Evolutionary conservation across 2,113 vertebrate species (phyloP).

Genomic region (Neoarius graeffei): DNA sequence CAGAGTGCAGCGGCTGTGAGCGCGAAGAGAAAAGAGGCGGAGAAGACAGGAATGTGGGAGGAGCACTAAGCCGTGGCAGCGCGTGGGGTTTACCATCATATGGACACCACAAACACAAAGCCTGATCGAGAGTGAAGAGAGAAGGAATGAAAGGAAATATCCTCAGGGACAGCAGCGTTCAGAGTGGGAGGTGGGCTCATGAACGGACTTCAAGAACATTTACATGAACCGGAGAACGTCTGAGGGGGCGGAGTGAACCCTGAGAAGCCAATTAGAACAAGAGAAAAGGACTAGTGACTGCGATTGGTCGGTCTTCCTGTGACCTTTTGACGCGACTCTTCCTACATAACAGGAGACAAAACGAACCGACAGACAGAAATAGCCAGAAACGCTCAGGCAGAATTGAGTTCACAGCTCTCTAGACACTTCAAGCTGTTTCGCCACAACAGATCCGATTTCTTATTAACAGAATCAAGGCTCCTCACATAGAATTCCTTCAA

Average conservation of each 20-base stretch:
- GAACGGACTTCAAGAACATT: constrained; percentile 37
- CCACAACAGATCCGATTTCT: not conserved
- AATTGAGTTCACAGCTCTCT: not conserved
- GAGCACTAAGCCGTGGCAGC: constrained; percentile 64
- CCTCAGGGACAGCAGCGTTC: constrained; percentile 22
- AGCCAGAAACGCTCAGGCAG: not conserved
- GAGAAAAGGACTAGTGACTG: constrained; percentile 1
- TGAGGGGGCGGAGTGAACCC: not conserved
- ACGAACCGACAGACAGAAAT: not conserved
- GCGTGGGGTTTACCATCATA: constrained; percentile 62
- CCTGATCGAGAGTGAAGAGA: not conserved
- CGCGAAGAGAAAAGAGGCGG: constrained; percentile 46
- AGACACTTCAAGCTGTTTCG: not conserved
- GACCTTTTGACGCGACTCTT: constrained; percentile 47
- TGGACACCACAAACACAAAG: constrained; percentile 13
- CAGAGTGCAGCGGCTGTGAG: constrained; percentile 37
- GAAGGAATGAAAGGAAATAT: constrained; percentile 3
- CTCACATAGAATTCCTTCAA: not conserved
- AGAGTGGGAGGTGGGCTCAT: constrained; percentile 24
- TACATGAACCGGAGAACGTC: constrained; percentile 30
- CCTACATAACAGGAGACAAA: constrained; percentile 4
- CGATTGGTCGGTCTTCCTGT: constrained; percentile 36
- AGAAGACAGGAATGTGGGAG: constrained; percentile 58
- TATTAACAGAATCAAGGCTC: not conserved
- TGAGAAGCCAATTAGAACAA: constrained; percentile 26